Percentiles rank a stretch among this genome's conserved stretches.
Conservation (phyloP, 2,797 vertebrate species). For the Poeciliopsis presidionis region DNA sequence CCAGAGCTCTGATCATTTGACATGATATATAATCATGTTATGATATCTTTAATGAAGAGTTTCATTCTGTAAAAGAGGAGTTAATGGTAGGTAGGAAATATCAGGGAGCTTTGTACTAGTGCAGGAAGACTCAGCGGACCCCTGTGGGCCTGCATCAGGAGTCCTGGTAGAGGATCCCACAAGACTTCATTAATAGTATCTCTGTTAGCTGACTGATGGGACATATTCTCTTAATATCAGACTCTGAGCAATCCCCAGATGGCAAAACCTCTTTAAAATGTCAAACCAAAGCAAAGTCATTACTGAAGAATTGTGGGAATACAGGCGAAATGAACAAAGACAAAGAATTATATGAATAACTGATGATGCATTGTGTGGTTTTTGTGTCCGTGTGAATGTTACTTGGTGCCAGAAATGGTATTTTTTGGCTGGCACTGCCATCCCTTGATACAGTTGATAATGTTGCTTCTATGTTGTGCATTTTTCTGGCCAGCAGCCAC, state of each 20-base stretch:
- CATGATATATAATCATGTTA: slow-evolving; percentile 58
- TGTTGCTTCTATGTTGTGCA: slow-evolving; percentile 36
- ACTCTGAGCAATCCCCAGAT: slow-evolving; percentile 57
- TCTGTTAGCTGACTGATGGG: slow-evolving; percentile 52
- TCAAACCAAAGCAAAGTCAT: slow-evolving; percentile 47
- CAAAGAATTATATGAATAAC: slow-evolving; percentile 48
- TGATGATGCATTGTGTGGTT: slow-evolving; percentile 39
- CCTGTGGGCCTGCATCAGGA: slow-evolving; percentile 63
- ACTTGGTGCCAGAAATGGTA: slow-evolving; percentile 17
- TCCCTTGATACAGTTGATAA: slow-evolving; percentile 48
- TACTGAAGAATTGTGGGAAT: slow-evolving; percentile 43
- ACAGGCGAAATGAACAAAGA: slow-evolving; percentile 51
- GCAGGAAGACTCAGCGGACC: slow-evolving; percentile 57
- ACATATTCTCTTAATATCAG: slow-evolving; percentile 49
- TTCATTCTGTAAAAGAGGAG: slow-evolving; percentile 70
- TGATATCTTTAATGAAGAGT: slow-evolving; percentile 54
- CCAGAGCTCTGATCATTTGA: slow-evolving; percentile 41
- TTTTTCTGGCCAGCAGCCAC: slow-evolving; percentile 66
- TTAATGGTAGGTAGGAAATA: slow-evolving; percentile 54
- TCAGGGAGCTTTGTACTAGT: slow-evolving; percentile 43
- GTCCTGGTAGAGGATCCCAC: slow-evolving; percentile 66
- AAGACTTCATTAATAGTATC: slow-evolving; percentile 80
- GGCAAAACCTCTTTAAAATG: slow-evolving; percentile 43
- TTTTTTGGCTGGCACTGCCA: slow-evolving; percentile 36
- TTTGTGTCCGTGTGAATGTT: slow-evolving; percentile 34